Conservation (phyloP, 1,140 invertebrate species). For the Marisa cornuarietis region DNA sequence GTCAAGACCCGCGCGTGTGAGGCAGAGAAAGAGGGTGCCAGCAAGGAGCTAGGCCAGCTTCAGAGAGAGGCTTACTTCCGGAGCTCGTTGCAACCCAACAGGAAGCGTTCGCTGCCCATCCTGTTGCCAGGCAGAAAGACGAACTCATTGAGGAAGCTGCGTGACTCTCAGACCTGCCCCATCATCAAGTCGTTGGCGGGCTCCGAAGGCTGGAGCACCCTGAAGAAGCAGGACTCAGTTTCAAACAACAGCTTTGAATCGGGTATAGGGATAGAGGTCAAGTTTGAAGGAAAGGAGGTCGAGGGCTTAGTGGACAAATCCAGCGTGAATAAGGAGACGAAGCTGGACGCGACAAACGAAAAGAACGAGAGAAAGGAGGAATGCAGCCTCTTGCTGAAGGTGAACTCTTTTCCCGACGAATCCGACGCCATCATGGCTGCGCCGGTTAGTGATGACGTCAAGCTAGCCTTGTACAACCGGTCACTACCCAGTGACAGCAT, state of each 20-base stretch:
- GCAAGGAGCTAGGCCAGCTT: conserved; percentile 6
- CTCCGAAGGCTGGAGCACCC: not conserved
- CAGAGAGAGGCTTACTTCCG: conserved; percentile 19
- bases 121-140: conserved; percentile 47
- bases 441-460: conserved; percentile 51
- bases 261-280: not conserved
- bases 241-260: no score
- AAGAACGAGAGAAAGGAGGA: not conserved
- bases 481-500: conserved; percentile 5
- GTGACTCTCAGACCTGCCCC: conserved; percentile 28
- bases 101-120: conserved; percentile 40
- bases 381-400: conserved; percentile 30
- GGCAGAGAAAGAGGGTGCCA: not conserved
- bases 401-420: conserved; percentile 17
- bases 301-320: not conserved
- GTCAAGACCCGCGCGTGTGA: not conserved
- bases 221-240: not conserved
- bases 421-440: conserved; percentile 39
- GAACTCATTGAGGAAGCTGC: conserved; percentile 25
- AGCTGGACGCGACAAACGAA: not conserved
- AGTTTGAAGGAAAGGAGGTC: not conserved
- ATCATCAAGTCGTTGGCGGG: not conserved
- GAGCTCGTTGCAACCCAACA: conserved; percentile 22
- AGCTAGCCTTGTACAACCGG: conserved; percentile 39
- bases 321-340: conserved; percentile 8